Base-by-base conservation (phyloP, 1,140 invertebrate genomes). In the Plutomurus gul region DNA sequence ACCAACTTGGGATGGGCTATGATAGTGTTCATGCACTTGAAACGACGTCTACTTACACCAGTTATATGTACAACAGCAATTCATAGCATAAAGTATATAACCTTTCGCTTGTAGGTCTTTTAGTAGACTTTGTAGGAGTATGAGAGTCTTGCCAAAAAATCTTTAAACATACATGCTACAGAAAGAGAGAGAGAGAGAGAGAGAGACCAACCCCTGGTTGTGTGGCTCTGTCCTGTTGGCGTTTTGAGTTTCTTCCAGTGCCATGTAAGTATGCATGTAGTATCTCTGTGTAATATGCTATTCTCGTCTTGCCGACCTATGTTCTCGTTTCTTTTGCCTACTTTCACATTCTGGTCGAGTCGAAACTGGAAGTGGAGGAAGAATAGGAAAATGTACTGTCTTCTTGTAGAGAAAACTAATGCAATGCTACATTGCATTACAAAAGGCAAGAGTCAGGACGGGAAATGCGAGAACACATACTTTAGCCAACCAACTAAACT, bases 101-200 rank as follows among this genome's bases (percentile, higher is more conserved):
- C 39, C 27, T 65, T 11, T 6, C 4, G 20, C 47, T 60, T n/a
- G 51, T 65, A 33, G 18, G 56, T 65, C 56, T 25, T 65, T 65
- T 33, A n/a, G n/a, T 60, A 60, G 56, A n/a, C 25, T 33, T 33
- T 65, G 56, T 33, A 65, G 22, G 16, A 30, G 36, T 65, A 65
- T 65, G 56, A 33, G 36, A 65, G 25, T 6, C 56, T 65, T 65
- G 56, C 56, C 56, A 65, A 65, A 65, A 65, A 65, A 65, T 65
- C 56, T 65, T 65, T 65, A 65, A 30, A 33, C 51, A 60, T 22
- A 60, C n/a, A n/a, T n/a, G 25, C 18, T 51, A 51, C 0, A 1
- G 20, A 20, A 47, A 51, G 47, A 51, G 47, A 51, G 25, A 51
- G 47, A 22, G 13, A 25, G 25, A n/a, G n/a, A n/a, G n/a, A n/a